Evolutionary conservation across 2,888 invertebrate genomes (phyloP), one percentile per base, ranked within the genome.

Genomic region (Drosophila hamatofila): DNA sequence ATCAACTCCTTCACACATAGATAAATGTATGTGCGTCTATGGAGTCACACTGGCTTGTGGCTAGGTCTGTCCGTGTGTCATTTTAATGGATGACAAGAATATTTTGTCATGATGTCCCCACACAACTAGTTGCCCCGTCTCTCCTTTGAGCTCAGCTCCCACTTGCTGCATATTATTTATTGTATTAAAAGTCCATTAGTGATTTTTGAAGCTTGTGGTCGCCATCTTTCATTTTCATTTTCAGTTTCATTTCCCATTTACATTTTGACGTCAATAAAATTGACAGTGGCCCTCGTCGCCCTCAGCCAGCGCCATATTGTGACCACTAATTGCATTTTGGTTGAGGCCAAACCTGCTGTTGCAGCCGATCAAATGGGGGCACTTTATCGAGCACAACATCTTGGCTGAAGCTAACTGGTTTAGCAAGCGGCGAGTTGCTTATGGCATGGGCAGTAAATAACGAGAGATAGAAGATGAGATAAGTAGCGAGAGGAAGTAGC

Each of bases 181-280:
- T 85, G 81, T 85, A 89, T 85, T 85, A 89, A 88, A 89, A 82
- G 85, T 89, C 85, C 89, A 85, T 85, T 85, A 89, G 89, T 85
- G 89, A 85, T 89, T 88, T 85, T 85, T 82, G 89, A 89, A 84
- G 75, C 88, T 84, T 89, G 89, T 84, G 89, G 84, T 87, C 88
- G 82, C 87, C 86, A 87, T 89, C 88, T 87, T 87, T 84, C 84
- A 86, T 86, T 84, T 87, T 89, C 83, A 75, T 83, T 78, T 87
- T 79, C 80, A 49, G 54, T 78, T 80, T 81, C 78, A 64, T 62
- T 80, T 79, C 71, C 78, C 86, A 86, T 83, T 80, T 86, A 81
- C 74, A 81, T 83, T 87, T 84, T 88, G 87, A 87, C 88, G 71
- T 84, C 84, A 87, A 89, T 89, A 72, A 87, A 87, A 84, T 56